These are phyloP conservation scores for Climacteris rufus DNA, from an alignment of 2,113 vertebrate genomes.

Conservation along the genomic window DNA sequence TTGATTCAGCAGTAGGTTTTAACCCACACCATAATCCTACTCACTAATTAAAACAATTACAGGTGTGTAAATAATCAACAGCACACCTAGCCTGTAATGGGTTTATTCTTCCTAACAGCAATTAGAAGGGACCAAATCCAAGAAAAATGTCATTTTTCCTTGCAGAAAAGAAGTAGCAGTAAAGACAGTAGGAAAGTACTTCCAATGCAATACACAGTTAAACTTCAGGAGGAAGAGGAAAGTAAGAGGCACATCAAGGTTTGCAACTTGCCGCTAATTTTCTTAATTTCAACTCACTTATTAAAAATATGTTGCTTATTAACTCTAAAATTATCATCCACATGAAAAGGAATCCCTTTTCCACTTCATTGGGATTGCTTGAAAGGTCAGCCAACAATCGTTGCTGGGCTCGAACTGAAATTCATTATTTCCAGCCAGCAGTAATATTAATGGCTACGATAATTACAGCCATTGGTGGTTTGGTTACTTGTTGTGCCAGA, in stretches of 20 bases:
- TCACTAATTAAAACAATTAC: neutral
- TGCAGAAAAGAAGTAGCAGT: neutral
- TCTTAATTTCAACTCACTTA: neutral
- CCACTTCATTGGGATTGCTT: neutral
- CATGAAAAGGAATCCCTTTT: slow-evolving; percentile 7
- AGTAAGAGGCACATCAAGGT: neutral
- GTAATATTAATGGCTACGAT: slow-evolving; percentile 14
- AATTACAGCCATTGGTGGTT: slow-evolving; percentile 16
- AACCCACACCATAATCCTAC: neutral
- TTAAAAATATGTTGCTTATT: neutral
- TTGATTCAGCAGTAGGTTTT: neutral
- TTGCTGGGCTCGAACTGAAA: neutral
- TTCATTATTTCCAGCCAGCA: slow-evolving; percentile 46
- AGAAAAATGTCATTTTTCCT: neutral
- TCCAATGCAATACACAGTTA: neutral
- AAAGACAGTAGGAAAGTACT: neutral
- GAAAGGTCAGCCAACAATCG: slow-evolving; percentile 39
- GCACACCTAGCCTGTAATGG: neutral
- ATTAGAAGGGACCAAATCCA: neutral
- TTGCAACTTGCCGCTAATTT: neutral
- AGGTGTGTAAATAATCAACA: neutral
- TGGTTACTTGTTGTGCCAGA: neutral
- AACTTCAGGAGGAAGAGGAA: neutral
- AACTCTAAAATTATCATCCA: neutral
- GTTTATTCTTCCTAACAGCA: neutral